These are phyloP conservation scores for Halocynthia aurantium DNA, from an alignment of 23 tunicate genomes.

Conservation along the genomic window DNA sequence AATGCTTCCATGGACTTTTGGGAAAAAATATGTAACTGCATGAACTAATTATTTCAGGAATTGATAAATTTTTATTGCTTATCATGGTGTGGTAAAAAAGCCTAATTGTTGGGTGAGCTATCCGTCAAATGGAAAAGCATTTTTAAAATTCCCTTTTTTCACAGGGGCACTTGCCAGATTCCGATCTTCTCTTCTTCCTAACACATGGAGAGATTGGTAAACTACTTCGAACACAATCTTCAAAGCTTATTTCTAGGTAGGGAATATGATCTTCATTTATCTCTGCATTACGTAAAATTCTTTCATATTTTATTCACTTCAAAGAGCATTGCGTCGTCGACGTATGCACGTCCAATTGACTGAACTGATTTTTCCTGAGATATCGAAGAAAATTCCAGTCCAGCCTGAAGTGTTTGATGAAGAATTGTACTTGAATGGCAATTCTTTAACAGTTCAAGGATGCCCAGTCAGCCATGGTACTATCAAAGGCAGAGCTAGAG, in stretches of 20 bases:
- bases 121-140: no score
- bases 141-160: no score
- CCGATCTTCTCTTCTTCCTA: conserved; percentile 33
- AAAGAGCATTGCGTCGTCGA: conserved; percentile 1
- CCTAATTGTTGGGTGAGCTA: no score
- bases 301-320: no score
- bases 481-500: conserved; percentile 13
- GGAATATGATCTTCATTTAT: neutral
- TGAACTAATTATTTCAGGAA: no score
- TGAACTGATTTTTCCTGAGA: conserved; percentile 7
- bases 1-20: no score
- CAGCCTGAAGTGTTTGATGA: neutral
- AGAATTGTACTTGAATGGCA: neutral
- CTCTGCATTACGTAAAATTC: no score
- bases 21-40: no score
- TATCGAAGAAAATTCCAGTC: neutral
- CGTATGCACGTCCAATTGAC: neutral
- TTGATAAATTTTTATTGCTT: no score
- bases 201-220: conserved; percentile 36
- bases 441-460: neutral
- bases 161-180: conserved; percentile 29
- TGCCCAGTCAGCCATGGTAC: conserved; percentile 25
- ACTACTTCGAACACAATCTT: conserved; percentile 14
- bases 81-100: no score
- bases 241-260: conserved; percentile 25